These are phyloP conservation scores for Tetheella fluctuosa DNA, from an alignment of 2,888 invertebrate species.

Conservation along the genomic window DNA sequence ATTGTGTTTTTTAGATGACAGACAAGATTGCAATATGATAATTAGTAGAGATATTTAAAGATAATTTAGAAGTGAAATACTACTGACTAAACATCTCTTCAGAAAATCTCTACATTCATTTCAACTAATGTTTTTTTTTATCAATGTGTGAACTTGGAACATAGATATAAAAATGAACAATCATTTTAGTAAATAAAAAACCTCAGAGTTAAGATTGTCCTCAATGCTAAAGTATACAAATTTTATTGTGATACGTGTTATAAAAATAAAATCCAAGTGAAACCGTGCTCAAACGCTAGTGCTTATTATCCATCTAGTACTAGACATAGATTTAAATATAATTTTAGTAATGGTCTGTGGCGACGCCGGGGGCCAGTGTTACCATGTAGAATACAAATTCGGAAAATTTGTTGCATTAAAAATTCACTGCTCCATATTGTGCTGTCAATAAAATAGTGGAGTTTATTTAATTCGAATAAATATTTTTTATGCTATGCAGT, in stretches of 20 bases:
- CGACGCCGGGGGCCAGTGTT: conserved; percentile 23
- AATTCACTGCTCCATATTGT: conserved; percentile 5
- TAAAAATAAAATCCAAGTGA: background rate
- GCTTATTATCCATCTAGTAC: background rate
- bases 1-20: background rate
- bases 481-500: background rate
- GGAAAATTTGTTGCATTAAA: conserved; percentile 4
- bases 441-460: background rate
- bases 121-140: no score
- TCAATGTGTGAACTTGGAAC: no score
- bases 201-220: no score
- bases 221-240: no score
- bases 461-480: conserved; percentile 3
- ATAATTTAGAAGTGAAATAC: no score
- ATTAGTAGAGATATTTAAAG: no score
- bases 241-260: no score
- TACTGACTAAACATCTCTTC: no score
- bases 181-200: no score
- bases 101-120: no score
- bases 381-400: conserved; percentile 25
- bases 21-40: no score
- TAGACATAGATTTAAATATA: conserved; percentile 5
- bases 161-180: no score
- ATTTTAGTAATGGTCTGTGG: conserved; percentile 4
- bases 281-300: background rate